phyloP scores from a whole-genome alignment of 2,113 vertebrate genomes.

The Cariama cristata region DNA sequence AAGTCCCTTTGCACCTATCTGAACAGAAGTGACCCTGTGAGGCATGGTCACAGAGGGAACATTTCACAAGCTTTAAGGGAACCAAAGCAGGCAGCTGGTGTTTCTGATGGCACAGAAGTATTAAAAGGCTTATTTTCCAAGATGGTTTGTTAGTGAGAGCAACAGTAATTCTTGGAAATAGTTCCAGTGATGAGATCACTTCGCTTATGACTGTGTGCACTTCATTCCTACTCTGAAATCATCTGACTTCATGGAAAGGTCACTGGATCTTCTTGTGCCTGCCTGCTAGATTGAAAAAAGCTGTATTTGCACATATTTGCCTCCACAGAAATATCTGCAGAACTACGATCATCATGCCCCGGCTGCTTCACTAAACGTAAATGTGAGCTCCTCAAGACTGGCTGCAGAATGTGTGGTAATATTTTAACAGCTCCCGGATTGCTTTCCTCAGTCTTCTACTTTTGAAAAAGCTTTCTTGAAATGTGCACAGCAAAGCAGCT shows the following conservation, averaged over 20 bases:
- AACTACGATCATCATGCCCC: background rate
- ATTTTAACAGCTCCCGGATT: background rate
- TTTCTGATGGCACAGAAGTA: background rate
- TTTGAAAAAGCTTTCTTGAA: background rate
- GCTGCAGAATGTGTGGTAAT: background rate
- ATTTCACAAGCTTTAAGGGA: background rate
- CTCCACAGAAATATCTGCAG: background rate
- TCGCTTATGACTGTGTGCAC: background rate
- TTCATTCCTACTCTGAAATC: background rate
- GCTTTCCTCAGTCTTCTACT: background rate
- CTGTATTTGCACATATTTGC: background rate
- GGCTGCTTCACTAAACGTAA: background rate
- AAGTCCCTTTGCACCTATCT: background rate
- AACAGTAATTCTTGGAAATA: background rate
- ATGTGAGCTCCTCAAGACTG: background rate
- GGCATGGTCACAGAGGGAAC: background rate
- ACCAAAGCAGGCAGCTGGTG: background rate
- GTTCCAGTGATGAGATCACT: background rate
- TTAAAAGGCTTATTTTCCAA: background rate
- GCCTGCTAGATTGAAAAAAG: background rate
- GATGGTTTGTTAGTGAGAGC: background rate
- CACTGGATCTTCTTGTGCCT: background rate
- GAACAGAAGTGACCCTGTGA: background rate
- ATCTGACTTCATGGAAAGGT: background rate
- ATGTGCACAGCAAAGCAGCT: background rate